Percentiles rank a stretch among this genome's conserved stretches.
Evolutionary conservation across 35 echinoderm and acorn worm genomes (phyloP).

Genomic region (Lytechinus pictus): DNA sequence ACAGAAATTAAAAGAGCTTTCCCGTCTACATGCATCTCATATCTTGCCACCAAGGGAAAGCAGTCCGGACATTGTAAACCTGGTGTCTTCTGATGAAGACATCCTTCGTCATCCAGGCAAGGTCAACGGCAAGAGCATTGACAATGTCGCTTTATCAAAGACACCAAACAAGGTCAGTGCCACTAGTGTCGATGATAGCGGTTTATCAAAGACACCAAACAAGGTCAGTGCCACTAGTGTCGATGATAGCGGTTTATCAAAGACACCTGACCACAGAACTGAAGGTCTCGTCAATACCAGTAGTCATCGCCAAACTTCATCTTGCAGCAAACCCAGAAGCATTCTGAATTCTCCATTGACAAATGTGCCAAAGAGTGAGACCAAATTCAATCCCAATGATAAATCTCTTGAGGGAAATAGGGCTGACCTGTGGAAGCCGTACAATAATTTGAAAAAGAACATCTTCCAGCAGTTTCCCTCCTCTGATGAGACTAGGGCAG

Average conservation of each 20-base stretch:
- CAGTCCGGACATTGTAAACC: neutral
- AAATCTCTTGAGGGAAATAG: neutral
- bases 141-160: neutral
- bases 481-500: neutral
- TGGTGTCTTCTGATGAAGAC: no score
- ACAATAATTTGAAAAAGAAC: neutral
- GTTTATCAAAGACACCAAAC: neutral
- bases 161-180: neutral
- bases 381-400: neutral
- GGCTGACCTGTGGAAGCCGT: constrained; percentile 10
- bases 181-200: neutral
- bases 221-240: neutral
- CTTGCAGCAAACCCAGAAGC: neutral
- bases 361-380: neutral
- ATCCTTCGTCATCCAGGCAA: neutral
- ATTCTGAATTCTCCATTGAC: neutral
- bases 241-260: neutral
- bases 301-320: neutral
- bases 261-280: neutral
- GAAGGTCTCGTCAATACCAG: neutral
- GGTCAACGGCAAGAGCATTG: neutral
- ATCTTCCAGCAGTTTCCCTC: neutral
- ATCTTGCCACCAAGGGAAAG: neutral
- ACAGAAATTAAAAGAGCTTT: neutral
- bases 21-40: neutral